These are phyloP conservation scores for Sympetrum striolatum DNA, from an alignment of 2,888 invertebrate species.

Conservation along the genomic window DNA sequence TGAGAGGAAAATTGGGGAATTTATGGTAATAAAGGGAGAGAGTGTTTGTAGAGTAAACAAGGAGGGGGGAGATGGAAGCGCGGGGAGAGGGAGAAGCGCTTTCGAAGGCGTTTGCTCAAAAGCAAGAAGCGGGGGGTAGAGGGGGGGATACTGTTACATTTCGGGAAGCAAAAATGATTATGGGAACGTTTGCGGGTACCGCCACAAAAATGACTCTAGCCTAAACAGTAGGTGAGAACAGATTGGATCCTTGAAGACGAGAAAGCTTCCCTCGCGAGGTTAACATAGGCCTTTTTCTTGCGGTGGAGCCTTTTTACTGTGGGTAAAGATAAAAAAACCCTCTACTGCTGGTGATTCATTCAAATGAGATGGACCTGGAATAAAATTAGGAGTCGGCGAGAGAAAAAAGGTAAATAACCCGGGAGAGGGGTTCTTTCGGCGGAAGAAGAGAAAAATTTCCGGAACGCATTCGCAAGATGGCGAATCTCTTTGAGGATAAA, in stretches of 20 bases:
- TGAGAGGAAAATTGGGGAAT: constrained; percentile 18
- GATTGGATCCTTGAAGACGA: neutral
- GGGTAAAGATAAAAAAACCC: neutral
- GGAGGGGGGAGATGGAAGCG: neutral
- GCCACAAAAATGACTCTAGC: neutral
- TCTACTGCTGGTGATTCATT: neutral
- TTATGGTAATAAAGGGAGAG: constrained; percentile 28
- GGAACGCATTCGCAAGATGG: neutral
- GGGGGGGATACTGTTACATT: neutral
- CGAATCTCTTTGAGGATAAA: neutral
- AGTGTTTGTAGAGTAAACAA: constrained; percentile 27
- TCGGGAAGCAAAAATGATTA: neutral
- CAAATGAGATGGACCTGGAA: neutral
- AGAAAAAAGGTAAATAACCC: neutral
- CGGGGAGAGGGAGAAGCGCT: neutral
- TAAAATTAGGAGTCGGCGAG: neutral
- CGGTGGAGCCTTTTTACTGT: too few species aligned
- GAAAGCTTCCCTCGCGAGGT: neutral
- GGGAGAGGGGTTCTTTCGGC: neutral
- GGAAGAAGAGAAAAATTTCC: neutral
- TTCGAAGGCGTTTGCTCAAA: neutral
- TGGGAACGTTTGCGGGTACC: neutral
- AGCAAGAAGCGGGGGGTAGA: neutral
- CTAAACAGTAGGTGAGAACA: neutral
- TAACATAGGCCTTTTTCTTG: neutral